phyloP scores from a whole-genome alignment of 2,888 invertebrate species.

The Stenoptilia bipunctidactyla region DNA sequence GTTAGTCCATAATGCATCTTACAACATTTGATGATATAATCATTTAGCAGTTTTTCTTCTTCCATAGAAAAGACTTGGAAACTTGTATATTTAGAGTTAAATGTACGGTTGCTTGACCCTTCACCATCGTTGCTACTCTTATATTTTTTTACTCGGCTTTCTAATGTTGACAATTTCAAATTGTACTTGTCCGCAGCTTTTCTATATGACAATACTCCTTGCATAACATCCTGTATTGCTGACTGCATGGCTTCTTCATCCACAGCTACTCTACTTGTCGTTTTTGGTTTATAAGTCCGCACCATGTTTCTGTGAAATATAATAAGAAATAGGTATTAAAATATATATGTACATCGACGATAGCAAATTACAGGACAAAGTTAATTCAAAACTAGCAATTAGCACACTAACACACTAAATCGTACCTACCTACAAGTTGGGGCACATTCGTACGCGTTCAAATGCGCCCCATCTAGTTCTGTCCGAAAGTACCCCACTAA shows the following conservation, averaged over 20 bases:
- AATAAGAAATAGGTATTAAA: no score
- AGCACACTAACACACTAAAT: no score
- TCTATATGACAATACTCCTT: neutral
- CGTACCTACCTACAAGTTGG: neutral
- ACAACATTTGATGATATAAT: constrained; percentile 8
- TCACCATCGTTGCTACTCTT: neutral
- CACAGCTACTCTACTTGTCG: no score
- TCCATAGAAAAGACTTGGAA: constrained; percentile 7
- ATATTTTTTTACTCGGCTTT: constrained; percentile 5
- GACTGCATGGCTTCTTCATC: no score
- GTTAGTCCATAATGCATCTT: constrained; percentile 12
- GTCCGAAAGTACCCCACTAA: constrained; percentile 7
- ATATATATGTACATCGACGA: neutral
- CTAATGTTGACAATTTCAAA: neutral
- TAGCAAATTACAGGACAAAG: neutral
- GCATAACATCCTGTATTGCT: neutral
- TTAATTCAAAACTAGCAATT: no score
- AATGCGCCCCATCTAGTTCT: constrained; percentile 6
- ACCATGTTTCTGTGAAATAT: no score
- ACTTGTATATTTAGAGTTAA: constrained; percentile 7
- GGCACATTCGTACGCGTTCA: constrained; percentile 8
- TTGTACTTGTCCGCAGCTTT: no score
- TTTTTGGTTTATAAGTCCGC: no score
- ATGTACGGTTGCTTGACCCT: constrained; percentile 3
- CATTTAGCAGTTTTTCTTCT: constrained; percentile 7